These are phyloP conservation scores for Dallia pectoralis DNA, from an alignment of 2,797 vertebrate species.

Conservation along the genomic window DNA sequence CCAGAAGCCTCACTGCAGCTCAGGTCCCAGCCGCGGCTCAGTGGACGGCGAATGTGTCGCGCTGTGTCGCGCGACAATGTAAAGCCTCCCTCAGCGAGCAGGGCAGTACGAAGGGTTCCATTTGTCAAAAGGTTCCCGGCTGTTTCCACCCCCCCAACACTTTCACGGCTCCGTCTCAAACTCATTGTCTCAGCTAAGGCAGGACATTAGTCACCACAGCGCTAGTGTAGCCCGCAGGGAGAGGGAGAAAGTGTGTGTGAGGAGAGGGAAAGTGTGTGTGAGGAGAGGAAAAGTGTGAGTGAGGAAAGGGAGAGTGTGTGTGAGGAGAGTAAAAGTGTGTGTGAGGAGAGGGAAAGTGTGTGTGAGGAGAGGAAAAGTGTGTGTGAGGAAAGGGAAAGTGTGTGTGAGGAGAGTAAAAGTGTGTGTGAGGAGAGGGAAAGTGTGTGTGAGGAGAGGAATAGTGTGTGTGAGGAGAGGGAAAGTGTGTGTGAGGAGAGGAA, in stretches of 20 bases:
- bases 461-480: conserved; percentile 52
- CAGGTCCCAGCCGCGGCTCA: conserved; percentile 59
- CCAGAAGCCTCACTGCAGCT: conserved; percentile 58
- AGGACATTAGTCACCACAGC: conserved; percentile 94
- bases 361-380: conserved; percentile 61
- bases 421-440: conserved; percentile 10
- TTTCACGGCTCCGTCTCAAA: conserved; percentile 85
- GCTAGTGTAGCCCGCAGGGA: conserved; percentile 83
- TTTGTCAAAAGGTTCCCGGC: conserved; percentile 88
- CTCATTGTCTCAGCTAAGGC: conserved; percentile 91
- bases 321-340: conserved; percentile 21
- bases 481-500: conserved; percentile 59
- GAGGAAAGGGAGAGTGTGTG: conserved; percentile 64
- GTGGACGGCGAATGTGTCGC: conserved; percentile 62
- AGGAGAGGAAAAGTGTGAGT: conserved; percentile 16
- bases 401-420: conserved; percentile 54
- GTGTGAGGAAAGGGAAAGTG: no score
- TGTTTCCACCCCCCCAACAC: conserved; percentile 81
- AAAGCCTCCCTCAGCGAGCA: conserved; percentile 69
- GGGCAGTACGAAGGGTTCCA: conserved; percentile 72
- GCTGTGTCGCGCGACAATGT: conserved; percentile 64
- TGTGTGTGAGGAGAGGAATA: conserved; percentile 58
- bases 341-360: conserved; percentile 16
- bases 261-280: neutral
- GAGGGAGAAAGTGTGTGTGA: conserved; percentile 11